Evolutionary conservation across 2,797 vertebrate species (phyloP).

Genomic region (Neosalanx taihuensis): DNA sequence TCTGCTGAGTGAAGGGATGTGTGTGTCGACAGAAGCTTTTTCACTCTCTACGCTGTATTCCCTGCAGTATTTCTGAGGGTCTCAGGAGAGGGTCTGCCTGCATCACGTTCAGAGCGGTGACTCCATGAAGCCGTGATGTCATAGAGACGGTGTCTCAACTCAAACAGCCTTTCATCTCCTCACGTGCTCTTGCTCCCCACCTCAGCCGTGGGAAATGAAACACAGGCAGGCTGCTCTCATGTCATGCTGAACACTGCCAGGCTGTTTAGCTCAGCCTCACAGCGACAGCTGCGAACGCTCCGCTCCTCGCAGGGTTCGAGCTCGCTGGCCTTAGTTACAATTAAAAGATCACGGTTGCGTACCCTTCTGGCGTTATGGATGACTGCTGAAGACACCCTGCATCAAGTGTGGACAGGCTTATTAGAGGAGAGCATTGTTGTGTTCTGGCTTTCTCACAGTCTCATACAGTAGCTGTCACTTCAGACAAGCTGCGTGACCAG

Average conservation of each 20-base stretch:
- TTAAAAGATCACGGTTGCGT: too few species aligned
- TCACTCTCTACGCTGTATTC: conserved; percentile 34
- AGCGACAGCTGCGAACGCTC: too few species aligned
- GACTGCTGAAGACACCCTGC: conserved; percentile 34
- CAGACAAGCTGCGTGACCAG: conserved; percentile 4
- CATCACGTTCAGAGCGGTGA: conserved; percentile 30
- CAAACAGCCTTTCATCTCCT: background rate
- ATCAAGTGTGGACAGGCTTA: conserved; percentile 31
- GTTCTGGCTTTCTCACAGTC: conserved; percentile 32
- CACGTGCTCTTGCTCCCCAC: background rate
- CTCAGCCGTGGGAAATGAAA: too few species aligned
- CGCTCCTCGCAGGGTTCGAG: too few species aligned
- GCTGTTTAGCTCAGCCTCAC: too few species aligned
- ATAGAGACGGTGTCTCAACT: conserved; percentile 6
- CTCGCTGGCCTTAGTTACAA: too few species aligned
- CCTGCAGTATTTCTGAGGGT: conserved; percentile 35
- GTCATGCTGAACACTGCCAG: too few species aligned
- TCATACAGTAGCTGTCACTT: too few species aligned
- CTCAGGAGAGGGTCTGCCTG: conserved; percentile 40
- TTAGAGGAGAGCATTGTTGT: conserved; percentile 44
- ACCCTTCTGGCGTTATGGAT: conserved; percentile 4
- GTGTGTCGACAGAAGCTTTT: conserved; percentile 21
- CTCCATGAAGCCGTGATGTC: conserved; percentile 39
- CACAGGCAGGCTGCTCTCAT: too few species aligned
- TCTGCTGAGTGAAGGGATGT: conserved; percentile 5